Percentiles rank a stretch among this genome's conserved stretches.
phyloP scores from a whole-genome alignment of 1,140 invertebrate species.

The Cyclina sinensis region DNA sequence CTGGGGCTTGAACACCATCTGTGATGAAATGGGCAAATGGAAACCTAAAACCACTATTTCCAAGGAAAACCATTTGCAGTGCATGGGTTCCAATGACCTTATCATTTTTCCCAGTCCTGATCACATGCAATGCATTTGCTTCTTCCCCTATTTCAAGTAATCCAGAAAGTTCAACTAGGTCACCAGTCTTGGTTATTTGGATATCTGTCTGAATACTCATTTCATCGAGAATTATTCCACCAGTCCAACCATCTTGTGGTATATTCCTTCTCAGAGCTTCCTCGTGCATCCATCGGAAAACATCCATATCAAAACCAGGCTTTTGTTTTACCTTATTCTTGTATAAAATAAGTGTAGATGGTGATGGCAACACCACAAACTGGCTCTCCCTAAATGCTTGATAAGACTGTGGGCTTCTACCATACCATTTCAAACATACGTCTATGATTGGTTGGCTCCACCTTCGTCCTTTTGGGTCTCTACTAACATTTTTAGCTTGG shows the following conservation, averaged over 20 bases:
- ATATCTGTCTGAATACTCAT: conserved; percentile 60
- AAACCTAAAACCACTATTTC: conserved; percentile 67
- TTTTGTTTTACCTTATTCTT: conserved; percentile 62
- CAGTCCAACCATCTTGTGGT: conserved; percentile 50
- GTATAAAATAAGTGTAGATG: not conserved
- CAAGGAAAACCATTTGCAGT: conserved; percentile 65
- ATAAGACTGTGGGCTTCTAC: conserved; percentile 30
- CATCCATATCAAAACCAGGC: conserved; percentile 61
- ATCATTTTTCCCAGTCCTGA: conserved; percentile 26
- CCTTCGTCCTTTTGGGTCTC: not conserved
- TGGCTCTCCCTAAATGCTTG: not conserved
- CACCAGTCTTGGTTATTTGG: conserved; percentile 17
- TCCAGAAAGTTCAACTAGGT: conserved; percentile 23
- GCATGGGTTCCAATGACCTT: conserved; percentile 63
- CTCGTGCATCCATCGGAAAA: conserved; percentile 64
- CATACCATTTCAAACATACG: conserved; percentile 40
- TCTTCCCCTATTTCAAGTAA: conserved; percentile 55
- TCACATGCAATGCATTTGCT: not conserved
- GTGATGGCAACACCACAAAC: not conserved
- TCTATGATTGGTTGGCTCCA: not conserved
- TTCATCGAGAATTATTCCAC: conserved; percentile 68
- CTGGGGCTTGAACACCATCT: conserved; percentile 25
- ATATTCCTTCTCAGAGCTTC: conserved; percentile 54
- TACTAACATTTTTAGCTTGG: not conserved
- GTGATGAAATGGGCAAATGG: conserved; percentile 70